Evolutionary conservation across 2,888 invertebrate species (phyloP), one percentile per base, ranked within the genome.

Genomic region (Margaritifera margaritifera): DNA sequence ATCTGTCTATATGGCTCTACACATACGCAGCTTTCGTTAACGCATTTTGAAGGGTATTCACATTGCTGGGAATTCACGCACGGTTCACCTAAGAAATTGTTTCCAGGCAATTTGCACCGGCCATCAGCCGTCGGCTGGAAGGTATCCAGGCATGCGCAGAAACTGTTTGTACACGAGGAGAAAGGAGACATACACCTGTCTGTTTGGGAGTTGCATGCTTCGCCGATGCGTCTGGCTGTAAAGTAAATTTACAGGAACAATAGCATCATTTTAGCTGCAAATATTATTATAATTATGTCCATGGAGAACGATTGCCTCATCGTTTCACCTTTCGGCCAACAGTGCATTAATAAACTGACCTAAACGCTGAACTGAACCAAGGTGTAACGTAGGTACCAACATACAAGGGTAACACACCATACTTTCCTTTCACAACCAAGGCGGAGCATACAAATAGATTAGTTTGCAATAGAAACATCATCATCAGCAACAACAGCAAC

Each of bases 61-160:
- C 80, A 81, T 22, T 75, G 74, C 6, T 67, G 68, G 20, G 55
- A 62, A 18, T 63, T 64, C 53, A 69, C 62, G 65, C 77, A 77
- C 52, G 53, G 64, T 64, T 74, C 77, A 52, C 74, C 72, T 31
- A 74, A 53, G 52, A 68, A 77, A 24, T 56, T 64, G 56, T 19
- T 56, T 64, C 42, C 62, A 6, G 77, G 64, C 4, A 77, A 52
- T 66, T 77, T 75, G 68, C 80, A 81, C 52, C 80, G 70, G 52
- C 82, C 82, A 71, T 80, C 80, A 57, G 58, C 54, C 18, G 82
- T 78, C 24, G 79, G 72, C 5, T 73, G 63, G 42, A 78, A 78
- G 6, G 64, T 72, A 3, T 71, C 64, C 6, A 64, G 31, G 58
- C 82, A 82, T 25, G 66, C 71, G 56, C 82, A 82, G 4, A 77